These are phyloP conservation scores for Diploptera punctata DNA, from an alignment of 2,888 invertebrate species.

Conservation along the genomic window DNA sequence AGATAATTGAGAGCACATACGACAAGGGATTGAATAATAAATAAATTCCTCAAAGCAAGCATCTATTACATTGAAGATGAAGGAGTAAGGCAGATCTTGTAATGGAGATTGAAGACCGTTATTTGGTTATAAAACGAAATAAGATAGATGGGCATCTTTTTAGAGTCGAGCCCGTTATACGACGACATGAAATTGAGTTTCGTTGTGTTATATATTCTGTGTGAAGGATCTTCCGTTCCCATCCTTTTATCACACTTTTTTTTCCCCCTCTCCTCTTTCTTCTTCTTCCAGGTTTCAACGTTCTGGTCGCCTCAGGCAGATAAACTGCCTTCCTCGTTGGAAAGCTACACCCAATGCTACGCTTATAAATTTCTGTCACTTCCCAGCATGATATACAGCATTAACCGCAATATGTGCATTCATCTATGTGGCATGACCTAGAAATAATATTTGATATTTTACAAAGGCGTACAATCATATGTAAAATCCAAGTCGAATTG, in stretches of 20 bases:
- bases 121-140: slow-evolving; percentile 13
- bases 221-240: not conserved
- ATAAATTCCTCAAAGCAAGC: not conserved
- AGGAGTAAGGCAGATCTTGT: not conserved
- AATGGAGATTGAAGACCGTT: slow-evolving; percentile 9
- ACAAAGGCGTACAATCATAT: too few species aligned
- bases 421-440: too few species aligned
- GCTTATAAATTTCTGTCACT: too few species aligned
- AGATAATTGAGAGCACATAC: not conserved
- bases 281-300: slow-evolving; percentile 1
- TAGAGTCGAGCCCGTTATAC: not conserved
- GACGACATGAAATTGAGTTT: slow-evolving; percentile 18
- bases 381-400: too few species aligned
- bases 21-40: not conserved
- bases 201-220: not conserved
- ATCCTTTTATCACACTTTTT: slow-evolving; percentile 5
- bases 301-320: slow-evolving; percentile 1
- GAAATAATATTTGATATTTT: too few species aligned
- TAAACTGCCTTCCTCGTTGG: not conserved
- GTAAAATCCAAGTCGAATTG: too few species aligned
- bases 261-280: too few species aligned
- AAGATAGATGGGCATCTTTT: slow-evolving; percentile 23
- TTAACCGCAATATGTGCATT: too few species aligned
- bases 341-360: not conserved
- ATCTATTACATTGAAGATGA: not conserved